A percentile compares a stretch with the other conserved stretches of the same genome.
These are phyloP conservation scores for Anguilla anguilla DNA, from an alignment of 2,797 vertebrate genomes.

Conservation along the genomic window DNA sequence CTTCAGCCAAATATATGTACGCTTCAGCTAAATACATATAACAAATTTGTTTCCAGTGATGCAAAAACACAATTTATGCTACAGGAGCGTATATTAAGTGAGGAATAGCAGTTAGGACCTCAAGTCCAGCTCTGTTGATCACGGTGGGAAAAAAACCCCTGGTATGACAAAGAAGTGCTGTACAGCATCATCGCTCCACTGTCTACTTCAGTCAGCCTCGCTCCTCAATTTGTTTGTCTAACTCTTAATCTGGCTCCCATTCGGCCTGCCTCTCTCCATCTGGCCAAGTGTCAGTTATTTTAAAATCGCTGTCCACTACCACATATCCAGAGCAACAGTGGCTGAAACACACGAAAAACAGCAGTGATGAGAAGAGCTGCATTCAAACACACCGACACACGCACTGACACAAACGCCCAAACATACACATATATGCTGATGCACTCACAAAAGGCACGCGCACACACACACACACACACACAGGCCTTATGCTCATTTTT, in stretches of 20 bases:
- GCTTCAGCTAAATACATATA: background rate
- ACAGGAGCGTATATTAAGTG: background rate
- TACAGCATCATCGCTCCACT: constrained; percentile 10
- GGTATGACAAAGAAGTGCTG: background rate
- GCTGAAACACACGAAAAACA: background rate
- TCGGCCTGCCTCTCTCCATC: constrained; percentile 31
- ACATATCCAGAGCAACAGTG: background rate
- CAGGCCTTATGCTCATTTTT: background rate
- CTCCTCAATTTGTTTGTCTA: constrained; percentile 28
- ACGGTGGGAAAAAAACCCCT: background rate
- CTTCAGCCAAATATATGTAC: background rate
- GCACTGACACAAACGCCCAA: background rate
- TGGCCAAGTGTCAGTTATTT: constrained; percentile 36
- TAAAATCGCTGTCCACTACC: constrained; percentile 25
- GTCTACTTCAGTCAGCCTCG: constrained; percentile 27
- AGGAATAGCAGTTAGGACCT: background rate
- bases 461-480: background rate
- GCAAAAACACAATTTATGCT: background rate
- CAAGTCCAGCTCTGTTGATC: background rate
- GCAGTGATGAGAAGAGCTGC: background rate
- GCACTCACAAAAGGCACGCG: background rate
- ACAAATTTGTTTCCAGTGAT: background rate
- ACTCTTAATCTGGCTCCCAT: constrained; percentile 30
- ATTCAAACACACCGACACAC: background rate
- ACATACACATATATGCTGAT: background rate